These are phyloP conservation scores for Syrmaticus mikado DNA, from an alignment of 2,113 vertebrate genomes.

Conservation along the genomic window DNA sequence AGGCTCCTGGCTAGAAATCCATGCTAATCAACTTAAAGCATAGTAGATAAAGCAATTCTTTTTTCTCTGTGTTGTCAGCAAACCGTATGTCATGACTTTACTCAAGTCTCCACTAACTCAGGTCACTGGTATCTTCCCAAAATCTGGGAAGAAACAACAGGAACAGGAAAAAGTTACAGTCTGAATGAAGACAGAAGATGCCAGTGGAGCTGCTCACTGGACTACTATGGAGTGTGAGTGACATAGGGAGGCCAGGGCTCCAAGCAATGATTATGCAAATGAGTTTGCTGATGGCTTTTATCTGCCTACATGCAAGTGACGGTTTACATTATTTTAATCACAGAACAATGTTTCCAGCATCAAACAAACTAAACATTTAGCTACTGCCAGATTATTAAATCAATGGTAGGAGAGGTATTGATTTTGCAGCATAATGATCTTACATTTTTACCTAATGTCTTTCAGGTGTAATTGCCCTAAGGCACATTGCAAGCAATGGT, in stretches of 20 bases:
- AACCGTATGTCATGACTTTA: conserved; percentile 13
- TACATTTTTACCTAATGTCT: conserved; percentile 11
- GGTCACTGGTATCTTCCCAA: background rate
- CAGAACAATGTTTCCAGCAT: background rate
- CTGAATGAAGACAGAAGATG: background rate
- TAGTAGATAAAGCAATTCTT: conserved; percentile 2
- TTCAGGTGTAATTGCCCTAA: background rate
- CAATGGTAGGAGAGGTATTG: background rate
- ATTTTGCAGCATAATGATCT: conserved; percentile 1
- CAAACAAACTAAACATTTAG: conserved; percentile 4
- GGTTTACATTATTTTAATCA: conserved; percentile 23
- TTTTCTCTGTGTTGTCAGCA: conserved; percentile 58
- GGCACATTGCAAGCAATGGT: background rate
- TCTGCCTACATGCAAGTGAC: background rate
- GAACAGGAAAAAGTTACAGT: background rate
- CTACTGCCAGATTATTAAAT: background rate
- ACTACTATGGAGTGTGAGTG: background rate
- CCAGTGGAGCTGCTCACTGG: background rate
- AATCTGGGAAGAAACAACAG: background rate
- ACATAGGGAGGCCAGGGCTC: background rate
- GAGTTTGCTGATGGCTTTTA: background rate
- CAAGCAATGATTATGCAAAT: background rate
- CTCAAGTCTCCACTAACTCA: background rate
- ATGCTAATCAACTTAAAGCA: conserved; percentile 63
- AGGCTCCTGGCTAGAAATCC: conserved; percentile 63